Base-by-base conservation (phyloP, 2,888 invertebrate species). In the Microplitis manilae region DNA sequence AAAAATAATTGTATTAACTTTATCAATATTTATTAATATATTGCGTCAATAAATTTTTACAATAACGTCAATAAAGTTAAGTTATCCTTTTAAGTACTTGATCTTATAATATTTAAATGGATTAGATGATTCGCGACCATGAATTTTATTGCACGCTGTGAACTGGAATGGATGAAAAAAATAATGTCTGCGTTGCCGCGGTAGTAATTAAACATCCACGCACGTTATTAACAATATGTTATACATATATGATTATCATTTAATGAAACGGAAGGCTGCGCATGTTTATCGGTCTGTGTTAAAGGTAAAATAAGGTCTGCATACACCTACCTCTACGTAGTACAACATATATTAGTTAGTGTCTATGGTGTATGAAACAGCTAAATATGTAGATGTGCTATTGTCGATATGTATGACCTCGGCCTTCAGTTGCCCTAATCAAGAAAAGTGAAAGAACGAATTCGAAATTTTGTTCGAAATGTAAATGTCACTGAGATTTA, bases 381-480 rank as follows among this genome's bases (percentile, higher is more conserved):
- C 13, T 50, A 13, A 50, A 50, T 13, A 50, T 50, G 50, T 41
- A 41, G 8, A 1, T 7, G 9, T 62, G 20, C 38, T 13, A 20
- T 30, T 13, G 30, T 30, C 38, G 30, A 30, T 59, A 5, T 67
- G 13, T 59, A 5, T 67, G 60, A 38, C 60, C 76, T 71, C 75
- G 74, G 68, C 78, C 80, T 80, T 80, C 80, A 74, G 39, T 68
- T 59, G 71, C 80, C 79, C 77, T 80, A 75, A 78, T 76, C 59
- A 77, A 77, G 74, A 79, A 78, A 80, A 79, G 79, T 80, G 78
- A 79, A 79, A 80, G 80, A 79, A 78, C 72, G 73, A 50, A 20
- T 30, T 13, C 8, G 70, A 5, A 40, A 59, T 39, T 61, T 20
- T 64, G 67, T 65, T 75, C 20, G 67, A 68, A 50, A 73, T 59